Base-by-base conservation (phyloP, 2,888 invertebrate genomes). In the Latheticus oryzae region DNA sequence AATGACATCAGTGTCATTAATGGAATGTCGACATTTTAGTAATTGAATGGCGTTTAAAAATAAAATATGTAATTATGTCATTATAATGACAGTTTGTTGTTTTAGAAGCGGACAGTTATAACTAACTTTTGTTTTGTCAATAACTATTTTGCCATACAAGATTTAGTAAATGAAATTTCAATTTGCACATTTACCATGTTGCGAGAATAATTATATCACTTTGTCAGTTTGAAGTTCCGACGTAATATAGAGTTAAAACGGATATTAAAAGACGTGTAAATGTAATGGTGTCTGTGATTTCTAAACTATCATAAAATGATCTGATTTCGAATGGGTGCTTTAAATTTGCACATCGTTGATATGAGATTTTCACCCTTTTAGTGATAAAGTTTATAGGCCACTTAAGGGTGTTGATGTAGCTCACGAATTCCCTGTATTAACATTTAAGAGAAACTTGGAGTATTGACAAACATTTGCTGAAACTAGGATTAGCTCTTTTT, bases 301-400 rank as follows among this genome's bases (percentile, higher is more conserved):
- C 12, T 35, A 15, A 23, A 42, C 15, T 9, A 24, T 38, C n/a
- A 13, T 35, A 5, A 40, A 37, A 37, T 19, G 8, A 8, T 38
- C 11, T 21, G 16, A 9, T 13, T 2, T 9, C 9, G 28, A 28
- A 28, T 28, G 12, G 9, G n/a, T 9, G 24, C 24, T 24, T 4
- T 8, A 8, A 30, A 45, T 45, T 15, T 5, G 16, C 19, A 19
- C 30, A 30, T 37, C 19, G 8, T 5, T 12, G 15, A 40, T 52
- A 42, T 42, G 35, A 26, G 42, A 58, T 54, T 58, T 53, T 58
- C 59, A 56, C 57, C 63, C 59, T 54, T 15, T 35, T 43, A 63
- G 63, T 63, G 63, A 63, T 61, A 61, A 63, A 63, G 47, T 61
- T 63, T 61, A 63, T 63, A 23, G 61, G 63, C 61, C 63, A 63